phyloP scores from a whole-genome alignment of 37 sponge, comb jelly and placozoan species.

The Diacarnus erythraeanus region DNA sequence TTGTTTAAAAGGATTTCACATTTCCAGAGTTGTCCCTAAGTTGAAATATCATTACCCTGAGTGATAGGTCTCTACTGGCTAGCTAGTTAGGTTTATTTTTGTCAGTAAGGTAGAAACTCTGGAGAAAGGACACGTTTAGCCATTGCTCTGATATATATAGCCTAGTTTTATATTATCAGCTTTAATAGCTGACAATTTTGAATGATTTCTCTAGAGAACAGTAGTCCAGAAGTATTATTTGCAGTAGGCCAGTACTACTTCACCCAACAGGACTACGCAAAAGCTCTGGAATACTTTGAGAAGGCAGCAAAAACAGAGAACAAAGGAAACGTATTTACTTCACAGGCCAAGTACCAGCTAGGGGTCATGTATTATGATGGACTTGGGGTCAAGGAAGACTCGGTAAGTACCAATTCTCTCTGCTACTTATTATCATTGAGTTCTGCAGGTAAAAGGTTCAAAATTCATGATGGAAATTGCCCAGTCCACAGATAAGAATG shows the following conservation, averaged over 20 bases:
- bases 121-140: too few relatives aligned
- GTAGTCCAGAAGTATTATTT: constrained; percentile 53
- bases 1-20: too few relatives aligned
- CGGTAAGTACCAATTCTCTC: constrained; percentile 51
- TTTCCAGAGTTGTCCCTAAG: too few relatives aligned
- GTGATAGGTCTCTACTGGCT: too few relatives aligned
- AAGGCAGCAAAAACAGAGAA: constrained; percentile 15
- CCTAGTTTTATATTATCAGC: too few relatives aligned
- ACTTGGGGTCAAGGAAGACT: constrained; percentile 56
- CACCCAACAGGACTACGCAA: constrained; percentile 3
- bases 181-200: too few relatives aligned
- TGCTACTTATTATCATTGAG: too few relatives aligned
- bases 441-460: constrained; percentile 66
- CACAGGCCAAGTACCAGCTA: constrained; percentile 82
- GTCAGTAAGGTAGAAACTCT: too few relatives aligned
- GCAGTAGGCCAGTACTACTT: constrained; percentile 71
- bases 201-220: constrained; percentile 42
- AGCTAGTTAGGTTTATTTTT: too few relatives aligned
- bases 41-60: too few relatives aligned
- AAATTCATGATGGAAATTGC: constrained; percentile 72
- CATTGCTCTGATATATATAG: too few relatives aligned
- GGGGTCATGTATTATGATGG: constrained; percentile 90
- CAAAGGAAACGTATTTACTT: neutral
- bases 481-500: constrained; percentile 33
- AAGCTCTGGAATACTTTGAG: constrained; percentile 64